Percentiles rank a stretch among this genome's conserved stretches.
Conservation (phyloP, 2,113 vertebrate genomes). For the Cyrtonyx montezumae region DNA sequence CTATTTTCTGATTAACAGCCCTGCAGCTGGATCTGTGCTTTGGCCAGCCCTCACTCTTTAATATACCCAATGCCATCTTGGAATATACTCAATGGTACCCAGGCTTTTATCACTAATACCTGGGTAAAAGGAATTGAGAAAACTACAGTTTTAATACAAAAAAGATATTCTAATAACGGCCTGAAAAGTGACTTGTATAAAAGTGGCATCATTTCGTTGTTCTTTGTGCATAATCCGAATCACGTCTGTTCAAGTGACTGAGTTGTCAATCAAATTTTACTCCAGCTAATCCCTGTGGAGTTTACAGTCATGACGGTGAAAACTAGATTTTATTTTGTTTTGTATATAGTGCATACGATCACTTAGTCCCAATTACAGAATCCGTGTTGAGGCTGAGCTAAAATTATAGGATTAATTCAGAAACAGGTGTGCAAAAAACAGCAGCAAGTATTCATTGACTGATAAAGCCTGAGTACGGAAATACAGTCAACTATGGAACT, state of each 20-base stretch:
- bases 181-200: slow-evolving; percentile 6
- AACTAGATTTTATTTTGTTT: background rate
- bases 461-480: background rate
- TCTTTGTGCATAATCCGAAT: slow-evolving; percentile 6
- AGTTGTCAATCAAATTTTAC: slow-evolving; percentile 6
- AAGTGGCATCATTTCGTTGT: background rate
- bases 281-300: background rate
- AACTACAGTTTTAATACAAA: slow-evolving; percentile 12
- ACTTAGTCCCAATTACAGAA: background rate
- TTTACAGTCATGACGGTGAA: background rate
- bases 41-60: slow-evolving; percentile 7
- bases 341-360: background rate
- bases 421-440: background rate
- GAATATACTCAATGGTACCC: background rate
- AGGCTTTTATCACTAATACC: background rate
- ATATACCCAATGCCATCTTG: slow-evolving; percentile 11
- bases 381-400: background rate
- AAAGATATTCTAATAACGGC: background rate
- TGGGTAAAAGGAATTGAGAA: slow-evolving; percentile 35
- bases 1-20: slow-evolving; percentile 90
- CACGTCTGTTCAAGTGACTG: slow-evolving; percentile 1
- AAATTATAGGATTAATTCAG: background rate
- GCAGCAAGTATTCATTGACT: background rate
- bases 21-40: background rate
- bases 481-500: background rate